phyloP scores from a whole-genome alignment of 2,888 invertebrate genomes.

The Rhabditoides inermis region DNA sequence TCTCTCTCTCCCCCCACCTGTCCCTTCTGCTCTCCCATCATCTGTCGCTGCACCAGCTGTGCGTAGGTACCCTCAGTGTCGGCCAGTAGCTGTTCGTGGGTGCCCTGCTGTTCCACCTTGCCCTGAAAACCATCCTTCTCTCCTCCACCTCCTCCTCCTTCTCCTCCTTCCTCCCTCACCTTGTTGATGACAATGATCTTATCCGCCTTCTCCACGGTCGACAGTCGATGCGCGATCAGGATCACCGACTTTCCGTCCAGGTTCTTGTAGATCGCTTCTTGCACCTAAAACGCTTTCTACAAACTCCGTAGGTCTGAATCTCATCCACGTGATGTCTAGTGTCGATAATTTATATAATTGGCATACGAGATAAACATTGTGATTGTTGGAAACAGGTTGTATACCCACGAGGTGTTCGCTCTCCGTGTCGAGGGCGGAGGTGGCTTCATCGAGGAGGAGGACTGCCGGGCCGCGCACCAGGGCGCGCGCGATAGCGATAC shows the following conservation, averaged over 20 bases:
- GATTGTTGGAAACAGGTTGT: background rate
- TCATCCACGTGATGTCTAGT: background rate
- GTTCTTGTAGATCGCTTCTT: slow-evolving; percentile 54
- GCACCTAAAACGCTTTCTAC: slow-evolving; percentile 38
- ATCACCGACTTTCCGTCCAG: slow-evolving; percentile 55
- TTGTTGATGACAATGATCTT: slow-evolving; percentile 52
- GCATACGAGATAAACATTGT: background rate
- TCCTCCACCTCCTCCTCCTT: slow-evolving; percentile 57
- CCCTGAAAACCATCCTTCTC: slow-evolving; percentile 16
- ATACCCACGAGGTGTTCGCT: slow-evolving; percentile 43
- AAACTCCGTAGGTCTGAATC: background rate
- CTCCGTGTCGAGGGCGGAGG: slow-evolving; percentile 45
- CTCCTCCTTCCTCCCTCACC: slow-evolving; percentile 26
- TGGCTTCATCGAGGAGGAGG: slow-evolving; percentile 47
- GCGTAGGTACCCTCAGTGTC: slow-evolving; percentile 54
- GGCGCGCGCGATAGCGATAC: slow-evolving; percentile 44
- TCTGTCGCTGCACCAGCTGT: slow-evolving; percentile 54
- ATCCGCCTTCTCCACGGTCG: slow-evolving; percentile 57
- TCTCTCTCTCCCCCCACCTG: too few relatives aligned
- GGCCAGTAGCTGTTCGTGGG: slow-evolving; percentile 56
- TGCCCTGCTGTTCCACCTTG: slow-evolving; percentile 56
- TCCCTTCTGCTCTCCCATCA: slow-evolving; percentile 8
- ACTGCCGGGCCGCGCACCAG: slow-evolving; percentile 43
- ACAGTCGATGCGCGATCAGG: slow-evolving; percentile 56
- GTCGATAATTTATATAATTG: background rate